phyloP scores from a whole-genome alignment of 2,797 vertebrate genomes.

The Lacerta viridis region DNA sequence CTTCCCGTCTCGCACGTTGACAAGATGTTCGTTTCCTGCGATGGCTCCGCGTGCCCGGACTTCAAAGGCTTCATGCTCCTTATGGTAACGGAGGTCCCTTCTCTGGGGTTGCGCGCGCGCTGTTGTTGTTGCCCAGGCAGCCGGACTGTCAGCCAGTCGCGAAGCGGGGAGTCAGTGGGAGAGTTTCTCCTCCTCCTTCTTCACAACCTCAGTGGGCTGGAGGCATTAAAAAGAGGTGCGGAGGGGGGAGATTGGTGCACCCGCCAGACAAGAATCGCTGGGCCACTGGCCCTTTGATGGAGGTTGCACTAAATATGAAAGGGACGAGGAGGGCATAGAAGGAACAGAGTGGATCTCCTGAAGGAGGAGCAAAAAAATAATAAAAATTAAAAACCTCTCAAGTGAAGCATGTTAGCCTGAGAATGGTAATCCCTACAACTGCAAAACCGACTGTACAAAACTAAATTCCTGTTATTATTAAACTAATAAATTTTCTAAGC shows the following conservation, averaged over 20 bases:
- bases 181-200: neutral
- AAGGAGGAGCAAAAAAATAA: neutral
- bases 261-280: too few species aligned
- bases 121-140: neutral
- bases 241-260: neutral
- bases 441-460: neutral
- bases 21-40: constrained; percentile 78
- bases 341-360: neutral
- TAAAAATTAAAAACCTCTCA: neutral
- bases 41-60: constrained; percentile 25
- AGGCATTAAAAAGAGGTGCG: too few species aligned
- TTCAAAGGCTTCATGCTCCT: constrained; percentile 78
- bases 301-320: neutral
- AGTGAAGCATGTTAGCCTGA: neutral
- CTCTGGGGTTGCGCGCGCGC: neutral
- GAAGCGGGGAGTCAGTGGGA: too few species aligned
- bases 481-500: too few species aligned
- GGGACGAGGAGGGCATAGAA: neutral
- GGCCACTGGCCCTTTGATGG: too few species aligned
- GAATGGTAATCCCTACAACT: neutral
- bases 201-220: neutral
- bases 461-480: too few species aligned
- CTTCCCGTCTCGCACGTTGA: accelerated
- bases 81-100: constrained; percentile 69
- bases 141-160: neutral